Base-by-base conservation (phyloP, 2,888 invertebrate genomes). In the Emmelina monodactyla region DNA sequence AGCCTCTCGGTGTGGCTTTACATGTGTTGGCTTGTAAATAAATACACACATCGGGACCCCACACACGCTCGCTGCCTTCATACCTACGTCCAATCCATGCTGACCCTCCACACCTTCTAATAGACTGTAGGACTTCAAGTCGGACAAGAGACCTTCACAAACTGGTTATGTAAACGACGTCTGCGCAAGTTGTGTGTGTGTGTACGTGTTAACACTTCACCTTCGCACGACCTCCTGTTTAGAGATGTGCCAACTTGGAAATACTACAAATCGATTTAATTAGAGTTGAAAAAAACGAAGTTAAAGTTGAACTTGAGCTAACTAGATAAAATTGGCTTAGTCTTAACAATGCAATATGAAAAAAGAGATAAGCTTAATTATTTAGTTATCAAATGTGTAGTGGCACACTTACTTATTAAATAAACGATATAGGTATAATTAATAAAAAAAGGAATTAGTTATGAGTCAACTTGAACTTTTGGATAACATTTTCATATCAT, bases 201-300 rank as follows among this genome's bases (percentile, higher is more conserved):
- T 65, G 70, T 72, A 51, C 56, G 64, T 64, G 70, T 71, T 68
- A 68, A 65, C 63, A 57, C 58, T 66, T 78, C 76, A 78, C 78
- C 76, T 79, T 75, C 75, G 68, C 50, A 53, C 72, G 78, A 79
- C 78, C 78, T 76, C 78, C 75, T 53, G 70, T 72, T 67, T 76
- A 73, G 65, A 72, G 72, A 72, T 55, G 57, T 56, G 53, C 50
- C 58, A 51, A n/a, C n/a, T n/a, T n/a, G n/a, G n/a, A n/a, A n/a
- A n/a, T n/a, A n/a, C n/a, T n/a, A n/a, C n/a, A n/a, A n/a, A n/a
- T n/a, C n/a, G n/a, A n/a, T n/a, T n/a, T n/a, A n/a, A n/a, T n/a
- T n/a, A n/a, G n/a, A n/a, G n/a, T n/a, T n/a, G n/a, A n/a, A n/a
- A n/a, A n/a, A n/a, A n/a, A n/a, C n/a, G n/a, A n/a, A n/a, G n/a